Base-by-base conservation (phyloP, 2,888 invertebrate genomes). In the Nasonia oneida region DNA sequence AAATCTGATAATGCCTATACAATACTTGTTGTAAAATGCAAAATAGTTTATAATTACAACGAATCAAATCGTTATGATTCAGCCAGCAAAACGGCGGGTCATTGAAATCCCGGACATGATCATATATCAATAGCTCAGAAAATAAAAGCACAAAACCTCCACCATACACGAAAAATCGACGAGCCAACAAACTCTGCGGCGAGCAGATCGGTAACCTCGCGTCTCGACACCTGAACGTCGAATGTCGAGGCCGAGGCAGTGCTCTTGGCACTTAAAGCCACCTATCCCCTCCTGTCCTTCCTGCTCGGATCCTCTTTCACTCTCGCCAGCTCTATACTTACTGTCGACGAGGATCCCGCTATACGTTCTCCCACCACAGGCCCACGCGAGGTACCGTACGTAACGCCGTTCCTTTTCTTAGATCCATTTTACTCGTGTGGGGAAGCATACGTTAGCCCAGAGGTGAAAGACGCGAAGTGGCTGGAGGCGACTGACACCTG, bases 221-320 rank as follows among this genome's bases (percentile, higher is more conserved):
- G 57, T 6, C 47, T 70, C 77, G 71, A 83, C 77, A 64, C 29
- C 33, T 33, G 71, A 71, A 50, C 77, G 57, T 39, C 83, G 83
- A 83, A 77, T 83, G 83, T 77, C 76, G 76, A 76, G 83, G 77
- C 57, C 83, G 33, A 57, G 81, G 33, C 18, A 15, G 14, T 71
- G 71, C 29, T 47, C 83, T 57, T 71, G 29, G 76, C 71, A 42
- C 61, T 83, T 83, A 77, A 83, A 77, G 29, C 8, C 67, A 29
- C 50, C 61, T 23, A 75, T 39, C 33, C 53, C 23, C 67, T 50
- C 39, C 29, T 18, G 29, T 37, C n/a, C 39, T 37, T 71, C 39
- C n/a, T n/a, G 73, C 0, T 37, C 39, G 42, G 12, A 2, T 67
- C 67, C 67, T 67, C 67, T 67, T 67, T 67, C 67, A 67, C 67